These are phyloP conservation scores for Trypoxylus dichotomus DNA, from an alignment of 1,140 invertebrate genomes.

Conservation along the genomic window DNA sequence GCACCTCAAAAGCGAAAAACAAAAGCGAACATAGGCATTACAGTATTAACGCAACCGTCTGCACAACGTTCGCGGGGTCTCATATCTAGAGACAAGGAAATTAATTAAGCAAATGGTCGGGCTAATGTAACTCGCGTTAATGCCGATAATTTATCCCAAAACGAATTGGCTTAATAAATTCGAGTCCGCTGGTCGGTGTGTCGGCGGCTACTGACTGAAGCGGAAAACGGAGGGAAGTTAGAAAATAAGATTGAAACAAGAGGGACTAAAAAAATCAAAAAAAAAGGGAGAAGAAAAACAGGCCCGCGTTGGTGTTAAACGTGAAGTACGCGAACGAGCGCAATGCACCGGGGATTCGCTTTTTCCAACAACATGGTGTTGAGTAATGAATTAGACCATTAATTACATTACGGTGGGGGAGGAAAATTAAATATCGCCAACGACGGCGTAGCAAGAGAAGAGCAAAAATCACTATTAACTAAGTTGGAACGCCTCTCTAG, in stretches of 20 bases:
- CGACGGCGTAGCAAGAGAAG: not conserved
- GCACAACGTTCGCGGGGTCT: not conserved
- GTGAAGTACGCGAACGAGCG: not conserved
- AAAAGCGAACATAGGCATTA: not conserved
- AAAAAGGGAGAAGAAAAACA: not conserved
- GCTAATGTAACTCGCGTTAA: slow-evolving; percentile 4
- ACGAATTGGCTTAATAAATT: slow-evolving; percentile 12
- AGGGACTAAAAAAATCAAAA: not conserved
- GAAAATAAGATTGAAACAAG: not conserved
- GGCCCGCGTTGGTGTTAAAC: not conserved
- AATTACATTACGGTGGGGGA: slow-evolving; percentile 10
- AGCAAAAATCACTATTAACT: slow-evolving; percentile 22
- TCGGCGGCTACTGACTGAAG: not conserved
- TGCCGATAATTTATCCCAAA: not conserved
- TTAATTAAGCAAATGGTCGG: slow-evolving; percentile 13
- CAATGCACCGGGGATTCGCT: not conserved
- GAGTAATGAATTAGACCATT: slow-evolving; percentile 18
- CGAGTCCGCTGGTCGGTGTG: not conserved
- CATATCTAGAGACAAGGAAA: not conserved
- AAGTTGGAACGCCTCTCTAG: not conserved
- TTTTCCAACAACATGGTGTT: slow-evolving; percentile 5
- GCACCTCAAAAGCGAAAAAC: not conserved
- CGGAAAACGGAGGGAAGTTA: not conserved
- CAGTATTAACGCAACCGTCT: not conserved
- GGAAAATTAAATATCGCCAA: slow-evolving; percentile 12